Evolutionary conservation across 2,888 invertebrate genomes (phyloP), one percentile per base, ranked within the genome.

Genomic region (Julus scandinavius): DNA sequence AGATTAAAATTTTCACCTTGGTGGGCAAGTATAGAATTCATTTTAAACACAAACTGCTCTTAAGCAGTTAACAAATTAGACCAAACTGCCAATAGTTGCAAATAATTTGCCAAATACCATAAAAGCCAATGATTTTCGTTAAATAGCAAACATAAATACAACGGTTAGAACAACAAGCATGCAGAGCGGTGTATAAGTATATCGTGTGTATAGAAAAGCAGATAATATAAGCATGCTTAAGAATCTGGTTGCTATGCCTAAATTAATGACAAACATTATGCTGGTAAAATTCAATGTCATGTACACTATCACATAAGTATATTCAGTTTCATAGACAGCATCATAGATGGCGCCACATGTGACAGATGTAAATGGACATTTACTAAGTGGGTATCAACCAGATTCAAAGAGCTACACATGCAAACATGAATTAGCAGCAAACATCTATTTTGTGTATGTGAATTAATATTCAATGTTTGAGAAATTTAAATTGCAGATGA

Each of bases 191-290:
- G 72, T 72, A 72, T 29, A 7, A 7, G 9, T 63, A 29, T 72
- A 29, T 72, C 29, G 29, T 72, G 72, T 72, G 29, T 72, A 11
- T 72, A 72, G 72, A 72, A 72, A 72, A 72, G 72, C 72, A 72
- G 5, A 9, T 29, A 29, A 29, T 29, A 29, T 29, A 72, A 29
- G 29, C 20, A 72, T 72, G 13, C 72, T 29, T 29, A 7, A 29
- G 72, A 72, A 72, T 72, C 72, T 72, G 72, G 72, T 72, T 72
- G 72, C 20, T n/a, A 4, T 7, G 6, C 15, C 17, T 11, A 0
- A 63, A n/a, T 2, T 63, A 63, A 63, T 54, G 4, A 13, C 54
- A 2, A 54, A 54, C 50, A 50, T 50, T 50, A 11, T 50, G 13
- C 50, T 54, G 15, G 7, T 45, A 45, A 7, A 7, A 45, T 45